phyloP scores from a whole-genome alignment of 2,888 invertebrate species.

The Pomacea canaliculata region DNA sequence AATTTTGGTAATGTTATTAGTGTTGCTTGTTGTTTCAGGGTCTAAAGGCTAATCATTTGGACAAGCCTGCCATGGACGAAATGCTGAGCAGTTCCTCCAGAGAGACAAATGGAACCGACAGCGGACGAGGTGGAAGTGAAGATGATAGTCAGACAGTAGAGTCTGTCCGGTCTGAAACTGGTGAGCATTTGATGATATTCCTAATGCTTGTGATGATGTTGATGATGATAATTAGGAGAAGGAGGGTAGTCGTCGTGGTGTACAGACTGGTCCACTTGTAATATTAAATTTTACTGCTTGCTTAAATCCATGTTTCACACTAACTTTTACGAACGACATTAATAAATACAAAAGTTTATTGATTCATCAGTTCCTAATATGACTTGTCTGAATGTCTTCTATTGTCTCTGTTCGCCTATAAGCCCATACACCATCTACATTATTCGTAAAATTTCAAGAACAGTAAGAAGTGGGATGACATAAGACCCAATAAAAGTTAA shows the following conservation, averaged over 20 bases:
- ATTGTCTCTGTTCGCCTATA: too few relatives aligned
- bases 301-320: not conserved
- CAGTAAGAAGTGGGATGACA: too few relatives aligned
- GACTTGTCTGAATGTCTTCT: too few relatives aligned
- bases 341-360: too few relatives aligned
- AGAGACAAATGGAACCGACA: constrained; percentile 38
- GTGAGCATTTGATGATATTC: not conserved
- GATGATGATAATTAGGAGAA: too few relatives aligned
- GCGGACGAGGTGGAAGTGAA: constrained; percentile 39
- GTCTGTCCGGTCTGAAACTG: constrained; percentile 20
- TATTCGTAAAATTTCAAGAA: too few relatives aligned
- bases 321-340: not conserved
- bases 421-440: too few relatives aligned
- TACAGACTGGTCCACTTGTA: not conserved
- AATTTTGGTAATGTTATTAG: too few relatives aligned
- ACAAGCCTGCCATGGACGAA: constrained; percentile 30
- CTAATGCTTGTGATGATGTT: too few relatives aligned
- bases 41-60: constrained; percentile 1
- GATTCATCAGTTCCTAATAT: too few relatives aligned
- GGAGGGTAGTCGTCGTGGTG: not conserved
- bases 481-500: too few relatives aligned
- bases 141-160: constrained; percentile 34
- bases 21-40: not conserved
- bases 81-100: constrained; percentile 36
- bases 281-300: not conserved